Evolutionary conservation across 2,113 vertebrate genomes (phyloP), one percentile per base, ranked within the genome.

Genomic region (Procavia capensis): DNA sequence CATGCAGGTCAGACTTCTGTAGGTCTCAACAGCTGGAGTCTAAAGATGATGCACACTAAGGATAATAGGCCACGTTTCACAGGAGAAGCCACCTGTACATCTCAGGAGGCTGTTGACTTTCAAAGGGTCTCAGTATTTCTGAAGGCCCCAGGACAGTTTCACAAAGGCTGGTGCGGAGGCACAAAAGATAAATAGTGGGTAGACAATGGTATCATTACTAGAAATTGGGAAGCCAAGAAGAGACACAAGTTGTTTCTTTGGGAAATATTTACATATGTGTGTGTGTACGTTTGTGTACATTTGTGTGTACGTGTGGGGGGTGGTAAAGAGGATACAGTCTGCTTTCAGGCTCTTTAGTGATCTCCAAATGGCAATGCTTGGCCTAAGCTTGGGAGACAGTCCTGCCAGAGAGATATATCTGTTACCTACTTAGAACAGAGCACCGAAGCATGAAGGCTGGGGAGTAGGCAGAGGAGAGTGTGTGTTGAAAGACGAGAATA

Each of bases 391-490:
- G 2, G 81, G 63, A 93, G 83, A 88, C 83, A 91, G 70, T 59
- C 0, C 0, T 39, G 85, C 39, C 25, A 74, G 87, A 84, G 91
- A 88, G 64, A 81, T 41, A 66, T 59, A 92, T 81, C 76, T 92
- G 88, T 82, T 96, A 70, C 59, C 85, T 68, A 43, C 85, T 90
- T 81, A 64, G 82, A 89, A 89, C 72, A 86, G 27, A n/a, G 50
- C 79, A 64, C 50, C 54, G 89, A 81, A 81, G 86, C 86, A 31
- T 88, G 89, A 88, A 95, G 93, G 81, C 64, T 85, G 82, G 74
- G 82, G 82, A 90, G 61, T 27, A 41, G 70, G 81, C 85, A 87
- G 89, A 88, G 81, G 70, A 94, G 57, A 94, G 19, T 82, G 41
- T 19, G 25, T 75, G 61, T 68, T 93, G 66, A 72, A 88, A 82